Evolutionary conservation across 2,888 invertebrate species (phyloP).

Genomic region (Drosophila pullipes): DNA sequence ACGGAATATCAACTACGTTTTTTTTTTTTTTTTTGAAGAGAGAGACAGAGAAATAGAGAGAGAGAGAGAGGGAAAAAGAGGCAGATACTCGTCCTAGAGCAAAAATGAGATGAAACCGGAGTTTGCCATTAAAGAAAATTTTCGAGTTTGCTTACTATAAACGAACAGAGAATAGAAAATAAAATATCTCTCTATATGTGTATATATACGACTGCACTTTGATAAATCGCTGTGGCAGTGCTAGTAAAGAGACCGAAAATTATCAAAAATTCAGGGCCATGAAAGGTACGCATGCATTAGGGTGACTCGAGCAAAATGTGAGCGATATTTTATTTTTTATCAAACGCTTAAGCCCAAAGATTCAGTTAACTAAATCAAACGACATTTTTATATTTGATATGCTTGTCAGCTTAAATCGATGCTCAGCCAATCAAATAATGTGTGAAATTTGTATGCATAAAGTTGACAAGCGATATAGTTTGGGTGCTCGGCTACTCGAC

Average conservation of each 20-base stretch:
- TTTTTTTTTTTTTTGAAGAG: neutral
- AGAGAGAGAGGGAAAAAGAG: neutral
- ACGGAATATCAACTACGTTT: constrained; percentile 71
- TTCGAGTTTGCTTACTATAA: constrained; percentile 30
- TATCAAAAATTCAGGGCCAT: constrained; percentile 22
- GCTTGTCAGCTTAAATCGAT: neutral
- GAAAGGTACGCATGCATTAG: constrained; percentile 12
- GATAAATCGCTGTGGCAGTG: constrained; percentile 17
- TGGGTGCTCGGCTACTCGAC: neutral
- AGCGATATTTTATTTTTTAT: neutral
- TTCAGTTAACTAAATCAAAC: neutral
- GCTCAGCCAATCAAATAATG: neutral
- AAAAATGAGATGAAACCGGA: neutral
- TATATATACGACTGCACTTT: constrained; percentile 20
- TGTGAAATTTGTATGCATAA: neutral
- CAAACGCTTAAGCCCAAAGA: neutral
- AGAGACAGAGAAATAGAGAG: neutral
- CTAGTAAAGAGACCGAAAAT: neutral
- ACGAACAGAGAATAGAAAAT: neutral
- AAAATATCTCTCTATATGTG: neutral
- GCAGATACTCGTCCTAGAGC: neutral
- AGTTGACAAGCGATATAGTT: neutral
- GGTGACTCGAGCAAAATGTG: constrained; percentile 18
- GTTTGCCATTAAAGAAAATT: constrained; percentile 41
- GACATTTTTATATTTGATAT: neutral